phyloP scores from a whole-genome alignment of 2,888 invertebrate species.

The Agrypnus murinus region DNA sequence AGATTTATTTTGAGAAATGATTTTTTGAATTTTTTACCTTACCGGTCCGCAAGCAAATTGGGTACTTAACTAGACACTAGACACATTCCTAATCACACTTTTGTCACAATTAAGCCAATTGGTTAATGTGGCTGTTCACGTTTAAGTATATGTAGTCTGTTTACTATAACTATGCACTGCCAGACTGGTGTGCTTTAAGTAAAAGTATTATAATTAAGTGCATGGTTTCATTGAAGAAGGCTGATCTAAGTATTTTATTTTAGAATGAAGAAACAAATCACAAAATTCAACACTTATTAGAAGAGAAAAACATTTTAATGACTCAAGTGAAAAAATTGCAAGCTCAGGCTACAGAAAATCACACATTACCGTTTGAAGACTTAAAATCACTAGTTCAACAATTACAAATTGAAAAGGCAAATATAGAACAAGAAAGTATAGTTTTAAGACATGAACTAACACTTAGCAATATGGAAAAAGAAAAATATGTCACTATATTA shows the following conservation, averaged over 20 bases:
- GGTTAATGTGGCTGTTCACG: no score
- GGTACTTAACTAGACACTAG: no score
- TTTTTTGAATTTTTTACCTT: no score
- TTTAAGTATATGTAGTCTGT: no score
- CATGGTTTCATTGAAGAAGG: no score
- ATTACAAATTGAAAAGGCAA: constrained; percentile 62
- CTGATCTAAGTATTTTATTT: not conserved
- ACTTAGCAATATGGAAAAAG: constrained; percentile 66
- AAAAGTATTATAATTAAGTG: no score
- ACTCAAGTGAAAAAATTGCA: constrained; percentile 56
- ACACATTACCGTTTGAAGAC: constrained; percentile 57
- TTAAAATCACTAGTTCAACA: constrained; percentile 62
- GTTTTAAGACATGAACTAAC: constrained; percentile 65
- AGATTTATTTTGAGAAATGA: no score
- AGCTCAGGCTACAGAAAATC: constrained; percentile 58
- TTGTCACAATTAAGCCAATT: no score
- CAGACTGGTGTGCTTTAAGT: no score
- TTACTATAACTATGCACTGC: no score
- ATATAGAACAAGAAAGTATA: constrained; percentile 62
- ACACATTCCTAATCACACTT: no score
- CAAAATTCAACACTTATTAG: constrained; percentile 13
- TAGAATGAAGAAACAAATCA: constrained; percentile 6
- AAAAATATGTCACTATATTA: constrained; percentile 68
- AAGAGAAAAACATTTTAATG: constrained; percentile 55
- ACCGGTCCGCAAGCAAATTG: no score